phyloP scores from a whole-genome alignment of 2,113 vertebrate species.

The Dipodomys stephensi region DNA sequence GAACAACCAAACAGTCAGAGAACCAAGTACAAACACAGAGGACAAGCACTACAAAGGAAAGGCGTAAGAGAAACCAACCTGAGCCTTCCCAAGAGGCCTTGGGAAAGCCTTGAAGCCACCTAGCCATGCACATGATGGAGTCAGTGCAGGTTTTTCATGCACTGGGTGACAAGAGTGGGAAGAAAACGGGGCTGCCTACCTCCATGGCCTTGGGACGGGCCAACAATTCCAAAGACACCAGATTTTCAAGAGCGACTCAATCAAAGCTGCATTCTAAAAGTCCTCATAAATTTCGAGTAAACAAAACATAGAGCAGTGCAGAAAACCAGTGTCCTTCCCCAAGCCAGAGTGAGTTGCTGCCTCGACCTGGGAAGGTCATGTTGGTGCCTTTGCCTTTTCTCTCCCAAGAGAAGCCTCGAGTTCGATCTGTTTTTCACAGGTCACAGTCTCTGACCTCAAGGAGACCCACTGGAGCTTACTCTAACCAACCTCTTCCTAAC shows the following conservation, averaged over 20 bases:
- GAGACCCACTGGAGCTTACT: not conserved
- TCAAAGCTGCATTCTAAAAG: too few species aligned
- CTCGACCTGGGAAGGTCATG: too few species aligned
- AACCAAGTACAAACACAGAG: constrained; percentile 23
- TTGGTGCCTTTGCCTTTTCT: too few species aligned
- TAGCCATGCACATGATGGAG: constrained; percentile 51
- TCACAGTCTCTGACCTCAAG: not conserved
- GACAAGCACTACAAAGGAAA: not conserved
- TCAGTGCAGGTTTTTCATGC: constrained; percentile 63
- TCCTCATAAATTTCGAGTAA: not conserved
- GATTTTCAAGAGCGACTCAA: not conserved
- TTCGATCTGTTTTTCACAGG: too few species aligned
- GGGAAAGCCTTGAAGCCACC: constrained; percentile 13
- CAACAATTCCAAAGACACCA: not conserved
- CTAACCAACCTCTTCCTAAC: not conserved
- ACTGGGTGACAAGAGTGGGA: not conserved
- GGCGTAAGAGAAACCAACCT: not conserved
- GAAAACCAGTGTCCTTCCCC: not conserved
- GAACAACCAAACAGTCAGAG: not conserved
- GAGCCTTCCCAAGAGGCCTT: constrained; percentile 49
- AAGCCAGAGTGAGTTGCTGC: too few species aligned
- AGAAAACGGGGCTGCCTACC: not conserved
- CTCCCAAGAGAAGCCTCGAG: too few species aligned
- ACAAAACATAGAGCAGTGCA: not conserved
- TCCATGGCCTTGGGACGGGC: not conserved